Evolutionary conservation across 2,113 vertebrate species (phyloP).

Genomic region (Heterochromis multidens): DNA sequence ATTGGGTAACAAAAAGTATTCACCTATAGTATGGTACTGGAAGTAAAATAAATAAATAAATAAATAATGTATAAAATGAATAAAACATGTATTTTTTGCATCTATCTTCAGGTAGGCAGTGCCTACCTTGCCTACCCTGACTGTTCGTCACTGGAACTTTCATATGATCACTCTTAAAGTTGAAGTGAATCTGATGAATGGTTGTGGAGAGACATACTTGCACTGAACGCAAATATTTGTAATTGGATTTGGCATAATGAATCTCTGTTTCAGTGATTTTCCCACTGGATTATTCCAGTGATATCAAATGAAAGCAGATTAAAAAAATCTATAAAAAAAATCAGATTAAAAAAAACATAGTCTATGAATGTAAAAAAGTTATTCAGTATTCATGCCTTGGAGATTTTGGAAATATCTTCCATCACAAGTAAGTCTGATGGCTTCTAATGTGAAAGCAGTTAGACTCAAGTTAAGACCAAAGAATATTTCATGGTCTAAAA

Average conservation of each 20-base stretch:
- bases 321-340: background rate
- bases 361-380: background rate
- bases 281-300: background rate
- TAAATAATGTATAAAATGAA: background rate
- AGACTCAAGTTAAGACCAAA: too few relatives aligned
- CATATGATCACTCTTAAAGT: background rate
- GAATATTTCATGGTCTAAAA: background rate
- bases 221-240: background rate
- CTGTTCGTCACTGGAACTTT: background rate
- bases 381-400: background rate
- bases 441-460: background rate
- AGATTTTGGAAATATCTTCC: background rate
- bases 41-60: too few relatives aligned
- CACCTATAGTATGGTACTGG: too few relatives aligned
- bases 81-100: background rate
- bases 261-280: background rate
- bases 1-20: too few relatives aligned
- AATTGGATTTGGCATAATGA: background rate
- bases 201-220: background rate
- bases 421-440: background rate
- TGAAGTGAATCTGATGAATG: background rate
- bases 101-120: background rate
- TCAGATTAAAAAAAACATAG: background rate
- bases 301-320: background rate
- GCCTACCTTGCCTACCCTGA: background rate